Percentiles rank a stretch among this genome's conserved stretches.
Conservation (phyloP, 2,888 invertebrate genomes). For the Heliconius aoede region DNA sequence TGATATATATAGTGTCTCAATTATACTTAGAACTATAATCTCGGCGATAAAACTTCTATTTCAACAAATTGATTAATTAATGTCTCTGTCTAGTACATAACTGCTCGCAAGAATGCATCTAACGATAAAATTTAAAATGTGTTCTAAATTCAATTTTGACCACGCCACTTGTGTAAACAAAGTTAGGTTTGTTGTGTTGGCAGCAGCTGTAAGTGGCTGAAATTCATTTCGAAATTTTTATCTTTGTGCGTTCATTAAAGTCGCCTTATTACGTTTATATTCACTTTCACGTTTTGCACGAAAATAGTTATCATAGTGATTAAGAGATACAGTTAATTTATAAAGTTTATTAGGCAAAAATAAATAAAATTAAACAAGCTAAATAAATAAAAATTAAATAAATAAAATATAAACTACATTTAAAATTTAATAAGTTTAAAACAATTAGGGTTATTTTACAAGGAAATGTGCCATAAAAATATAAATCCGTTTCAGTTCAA, state of each 20-base stretch:
- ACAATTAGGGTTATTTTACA: neutral
- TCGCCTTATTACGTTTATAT: slow-evolving; percentile 22
- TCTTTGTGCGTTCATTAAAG: slow-evolving; percentile 25
- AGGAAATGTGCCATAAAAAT: neutral
- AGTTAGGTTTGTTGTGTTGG: slow-evolving; percentile 27
- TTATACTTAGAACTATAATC: neutral
- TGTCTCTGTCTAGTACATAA: neutral
- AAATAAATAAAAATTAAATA: too few species aligned
- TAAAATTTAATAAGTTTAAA: neutral
- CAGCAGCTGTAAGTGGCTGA: slow-evolving; percentile 25
- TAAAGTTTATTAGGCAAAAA: neutral
- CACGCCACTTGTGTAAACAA: slow-evolving; percentile 34
- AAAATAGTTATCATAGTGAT: slow-evolving; percentile 14
- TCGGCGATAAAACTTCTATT: neutral
- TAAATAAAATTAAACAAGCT: too few species aligned
- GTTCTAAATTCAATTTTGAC: slow-evolving; percentile 21
- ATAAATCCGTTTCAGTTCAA: neutral
- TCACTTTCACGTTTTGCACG: slow-evolving; percentile 20
- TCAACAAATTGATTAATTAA: neutral
- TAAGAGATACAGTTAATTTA: slow-evolving; percentile 11
- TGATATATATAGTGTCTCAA: neutral
- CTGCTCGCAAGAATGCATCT: neutral
- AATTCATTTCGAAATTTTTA: slow-evolving; percentile 36
- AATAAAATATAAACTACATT: too few species aligned
- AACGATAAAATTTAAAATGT: slow-evolving; percentile 19